Evolutionary conservation across 2,797 vertebrate species (phyloP), one percentile per base, ranked within the genome.

Genomic region (Microctenopoma steveboyesi): DNA sequence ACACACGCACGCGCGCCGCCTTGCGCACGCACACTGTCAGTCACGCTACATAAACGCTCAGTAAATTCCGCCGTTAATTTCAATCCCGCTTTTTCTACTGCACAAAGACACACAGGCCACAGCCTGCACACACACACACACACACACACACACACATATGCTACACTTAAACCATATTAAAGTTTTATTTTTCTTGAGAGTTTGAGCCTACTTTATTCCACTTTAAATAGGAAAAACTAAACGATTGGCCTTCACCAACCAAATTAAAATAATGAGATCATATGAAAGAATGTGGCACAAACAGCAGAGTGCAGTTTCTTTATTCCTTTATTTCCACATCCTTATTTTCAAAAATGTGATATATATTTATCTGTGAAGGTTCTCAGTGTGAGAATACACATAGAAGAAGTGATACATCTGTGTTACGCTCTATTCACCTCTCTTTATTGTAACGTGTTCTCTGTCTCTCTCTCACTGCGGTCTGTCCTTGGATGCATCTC

Each of bases 11-110:
- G 22, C 77, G 37, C 74, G 28, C 37, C 27, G 30, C 30, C 30
- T 33, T 33, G 4, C 81, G 45, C 73, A 39, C 76, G 39, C 57
- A 62, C 69, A 60, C 88, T 89, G 92, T 91, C 93, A 92, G 89
- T 94, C 93, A 94, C 89, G 89, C 86, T 83, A 90, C 88, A 92
- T 92, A 93, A 92, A 92, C 85, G 90, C 86, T 93, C 87, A 78
- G 89, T 91, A 91, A 91, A 93, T 90, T 87, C 88, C 69, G 58
- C 82, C 79, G 85, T 92, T 91, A 92, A 92, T 91, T 92, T 91
- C 82, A 85, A 77, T 75, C 79, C 83, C 54, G 72, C 85, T 86
- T 80, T 87, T 91, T 83, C 77, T 81, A 57, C 72, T 63, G 27
- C 48, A 14, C 50, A 2, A 78, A 57, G 71, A 22, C 53, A 30